A percentile compares a stretch with the other conserved stretches of the same genome.
Evolutionary conservation across 2,888 invertebrate species (phyloP).

Genomic region (Acleris laterana): DNA sequence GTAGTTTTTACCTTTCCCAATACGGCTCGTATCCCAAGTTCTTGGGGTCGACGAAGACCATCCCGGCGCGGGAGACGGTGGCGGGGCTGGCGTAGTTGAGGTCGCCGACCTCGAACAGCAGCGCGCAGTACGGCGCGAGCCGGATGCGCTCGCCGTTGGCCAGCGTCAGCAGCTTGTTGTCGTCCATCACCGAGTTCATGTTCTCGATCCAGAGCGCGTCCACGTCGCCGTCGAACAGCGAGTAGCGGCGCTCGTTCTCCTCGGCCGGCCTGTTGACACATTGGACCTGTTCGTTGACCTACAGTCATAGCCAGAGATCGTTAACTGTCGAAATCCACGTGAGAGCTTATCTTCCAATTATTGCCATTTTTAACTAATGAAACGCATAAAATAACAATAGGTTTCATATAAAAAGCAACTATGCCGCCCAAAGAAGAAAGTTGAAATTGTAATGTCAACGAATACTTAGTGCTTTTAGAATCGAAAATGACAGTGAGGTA

Average conservation of each 20-base stretch:
- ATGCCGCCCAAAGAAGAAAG: too few relatives aligned
- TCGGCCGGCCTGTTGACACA: conserved; percentile 85
- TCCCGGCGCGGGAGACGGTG: conserved; percentile 95
- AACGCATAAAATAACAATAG: too few relatives aligned
- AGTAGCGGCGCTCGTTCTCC: conserved; percentile 90
- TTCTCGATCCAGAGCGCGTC: conserved; percentile 98
- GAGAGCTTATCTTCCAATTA: too few relatives aligned
- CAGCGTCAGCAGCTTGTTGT: conserved; percentile 94
- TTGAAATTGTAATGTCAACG: too few relatives aligned
- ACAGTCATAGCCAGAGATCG: too few relatives aligned
- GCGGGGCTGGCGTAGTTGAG: conserved; percentile 96
- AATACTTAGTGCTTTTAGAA: too few relatives aligned
- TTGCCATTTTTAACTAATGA: too few relatives aligned
- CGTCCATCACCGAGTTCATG: conserved; percentile 99
- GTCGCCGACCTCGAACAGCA: conserved; percentile 96
- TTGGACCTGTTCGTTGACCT: too few relatives aligned
- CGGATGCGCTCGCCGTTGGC: conserved; percentile 96
- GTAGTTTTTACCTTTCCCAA: conserved; percentile 86
- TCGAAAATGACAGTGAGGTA: too few relatives aligned
- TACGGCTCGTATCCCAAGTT: conserved; percentile 94
- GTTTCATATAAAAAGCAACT: too few relatives aligned
- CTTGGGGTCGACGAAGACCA: conserved; percentile 97
- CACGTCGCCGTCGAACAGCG: conserved; percentile 96
- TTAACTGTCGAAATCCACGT: too few relatives aligned
- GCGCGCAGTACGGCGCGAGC: conserved; percentile 90